Base-by-base conservation (phyloP, 1,140 invertebrate genomes). In the Pachyrhynchus sulphureomaculatus region DNA sequence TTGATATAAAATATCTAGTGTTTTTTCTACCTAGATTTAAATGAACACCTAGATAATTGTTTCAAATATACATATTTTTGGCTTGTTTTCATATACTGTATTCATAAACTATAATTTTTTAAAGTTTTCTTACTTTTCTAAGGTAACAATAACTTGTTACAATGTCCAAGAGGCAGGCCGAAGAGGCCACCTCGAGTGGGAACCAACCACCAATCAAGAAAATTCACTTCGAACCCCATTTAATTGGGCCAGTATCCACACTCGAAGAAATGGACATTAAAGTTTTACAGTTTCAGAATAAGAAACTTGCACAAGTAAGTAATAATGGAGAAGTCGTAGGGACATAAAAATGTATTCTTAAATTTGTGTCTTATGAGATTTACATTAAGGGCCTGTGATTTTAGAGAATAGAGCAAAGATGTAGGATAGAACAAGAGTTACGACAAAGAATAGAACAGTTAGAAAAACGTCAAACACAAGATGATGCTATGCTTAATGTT, bases 251-350 rank as follows among this genome's bases (percentile, higher is more conserved):
- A 26, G 91, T 96, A 59, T 95, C 92, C 33, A 96, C 92, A 20
- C 80, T 96, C 17, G 95, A 98, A 77, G 95, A 98, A 79, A 92
- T 98, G 87, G 95, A 98, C 76, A 93, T 96, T 71, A 97, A 98
- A 82, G 93, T 97, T 48, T 77, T 98, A 13, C 90, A 93, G 70
- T 98, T 97, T 76, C 96, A 98, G 80, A 98, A 98, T 74, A 96
- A 95, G 78, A 97, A 98, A 79, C 80, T 98, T 23, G 89, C 90
- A 21, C 94, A 98, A 85, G 89, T 91, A 82, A 32, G 44, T 65
- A 65, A 32, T 2, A 23, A 18, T 62, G 15, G 4, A 4, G 36
- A n/a, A 17, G 4, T 5, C 36, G 5, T 6, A 8, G 5, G 4
- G 4, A 39, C 13, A 8, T 9, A 8, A 8, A 4, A 5, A n/a